Conservation (phyloP, 2,113 vertebrate species). For the Chunga burmeisteri region DNA sequence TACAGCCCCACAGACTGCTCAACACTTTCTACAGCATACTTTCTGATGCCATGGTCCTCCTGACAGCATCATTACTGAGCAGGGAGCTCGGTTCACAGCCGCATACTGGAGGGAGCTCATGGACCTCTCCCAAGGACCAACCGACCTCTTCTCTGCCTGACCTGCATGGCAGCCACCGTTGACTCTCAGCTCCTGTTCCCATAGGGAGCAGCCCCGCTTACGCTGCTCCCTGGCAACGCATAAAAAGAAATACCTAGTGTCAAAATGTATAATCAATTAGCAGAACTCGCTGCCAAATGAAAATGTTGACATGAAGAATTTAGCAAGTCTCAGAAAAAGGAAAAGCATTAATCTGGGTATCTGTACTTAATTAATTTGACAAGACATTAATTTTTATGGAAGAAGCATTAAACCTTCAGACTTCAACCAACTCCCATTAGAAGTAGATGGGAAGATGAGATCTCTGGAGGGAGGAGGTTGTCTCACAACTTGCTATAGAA, state of each 20-base stretch:
- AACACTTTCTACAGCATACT: neutral
- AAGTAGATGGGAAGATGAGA: neutral
- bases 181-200: neutral
- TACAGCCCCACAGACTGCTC: neutral
- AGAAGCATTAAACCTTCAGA: neutral
- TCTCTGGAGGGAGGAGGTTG: neutral
- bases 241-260: neutral
- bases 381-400: neutral
- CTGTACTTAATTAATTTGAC: neutral
- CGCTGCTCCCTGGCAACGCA: neutral
- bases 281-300: neutral
- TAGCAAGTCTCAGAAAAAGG: neutral
- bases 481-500: neutral
- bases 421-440: neutral
- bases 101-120: neutral
- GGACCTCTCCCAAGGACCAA: neutral
- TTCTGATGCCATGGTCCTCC: neutral
- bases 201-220: neutral
- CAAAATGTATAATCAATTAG: neutral
- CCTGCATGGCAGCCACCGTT: accelerated
- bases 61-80: neutral
- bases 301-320: neutral
- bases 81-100: neutral
- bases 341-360: neutral
- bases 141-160: accelerated